A percentile compares a stretch with the other conserved stretches of the same genome.
Conservation (phyloP, 2,113 vertebrate genomes). For the Oceanodroma tethys region DNA sequence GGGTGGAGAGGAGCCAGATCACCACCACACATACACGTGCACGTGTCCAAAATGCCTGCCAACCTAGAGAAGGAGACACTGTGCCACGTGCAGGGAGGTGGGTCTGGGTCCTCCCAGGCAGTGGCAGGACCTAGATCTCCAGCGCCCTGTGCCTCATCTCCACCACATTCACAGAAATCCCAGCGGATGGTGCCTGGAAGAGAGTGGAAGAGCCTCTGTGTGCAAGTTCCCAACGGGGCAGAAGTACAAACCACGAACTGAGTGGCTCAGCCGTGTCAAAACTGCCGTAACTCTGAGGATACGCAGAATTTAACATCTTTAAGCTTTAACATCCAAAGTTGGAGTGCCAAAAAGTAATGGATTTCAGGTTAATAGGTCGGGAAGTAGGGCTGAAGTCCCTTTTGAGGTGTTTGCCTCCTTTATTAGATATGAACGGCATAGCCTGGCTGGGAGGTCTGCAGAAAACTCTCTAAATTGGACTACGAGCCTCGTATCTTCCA, state of each 20-base stretch:
- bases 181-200: neutral
- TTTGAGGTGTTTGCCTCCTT: neutral
- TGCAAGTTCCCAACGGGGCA: neutral
- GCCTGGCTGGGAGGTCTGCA: neutral
- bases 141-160: neutral
- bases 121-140: neutral
- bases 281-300: neutral
- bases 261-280: neutral
- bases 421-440: neutral
- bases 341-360: neutral
- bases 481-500: rapidly evolving
- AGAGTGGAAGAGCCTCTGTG: neutral
- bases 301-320: too few relatives aligned
- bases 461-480: neutral
- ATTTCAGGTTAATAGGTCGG: neutral
- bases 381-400: neutral
- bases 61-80: neutral
- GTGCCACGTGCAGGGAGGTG: neutral
- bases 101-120: too few relatives aligned
- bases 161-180: neutral
- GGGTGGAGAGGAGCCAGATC: neutral
- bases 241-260: neutral
- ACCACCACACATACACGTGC: neutral
- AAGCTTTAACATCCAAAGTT: neutral
- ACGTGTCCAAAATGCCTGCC: neutral